Evolutionary conservation across 2,888 invertebrate species (phyloP).

Genomic region (Plebejus argus): DNA sequence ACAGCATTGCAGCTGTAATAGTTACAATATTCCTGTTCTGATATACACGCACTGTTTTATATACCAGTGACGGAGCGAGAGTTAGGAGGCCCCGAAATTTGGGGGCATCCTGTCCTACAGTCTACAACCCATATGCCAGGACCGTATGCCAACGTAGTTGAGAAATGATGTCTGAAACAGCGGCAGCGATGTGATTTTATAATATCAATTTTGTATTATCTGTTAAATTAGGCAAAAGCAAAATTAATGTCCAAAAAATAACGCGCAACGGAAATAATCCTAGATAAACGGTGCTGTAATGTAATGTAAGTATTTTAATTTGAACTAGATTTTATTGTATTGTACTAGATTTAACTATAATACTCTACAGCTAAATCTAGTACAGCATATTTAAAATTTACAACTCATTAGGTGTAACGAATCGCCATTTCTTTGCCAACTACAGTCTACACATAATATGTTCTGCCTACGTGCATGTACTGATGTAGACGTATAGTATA

Average conservation of each 20-base stretch:
- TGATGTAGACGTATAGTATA: background rate
- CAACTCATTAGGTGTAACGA: background rate
- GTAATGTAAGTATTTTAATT: too few relatives aligned
- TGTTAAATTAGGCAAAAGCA: too few relatives aligned
- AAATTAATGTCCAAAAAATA: too few relatives aligned
- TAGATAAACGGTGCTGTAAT: too few relatives aligned
- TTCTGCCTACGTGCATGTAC: background rate
- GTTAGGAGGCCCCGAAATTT: background rate
- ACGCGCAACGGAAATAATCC: too few relatives aligned
- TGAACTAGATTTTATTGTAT: too few relatives aligned
- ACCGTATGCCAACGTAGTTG: too few relatives aligned
- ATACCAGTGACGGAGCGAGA: background rate
- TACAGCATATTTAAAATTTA: background rate
- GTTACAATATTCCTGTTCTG: background rate
- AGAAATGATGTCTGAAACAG: too few relatives aligned
- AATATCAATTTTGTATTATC: too few relatives aligned
- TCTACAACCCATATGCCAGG: background rate
- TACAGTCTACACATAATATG: constrained; percentile 4
- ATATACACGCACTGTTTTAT: background rate
- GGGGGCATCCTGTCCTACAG: background rate
- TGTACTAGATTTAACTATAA: too few relatives aligned
- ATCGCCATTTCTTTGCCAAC: background rate
- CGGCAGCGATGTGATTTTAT: too few relatives aligned
- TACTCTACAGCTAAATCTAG: background rate
- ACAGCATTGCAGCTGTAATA: background rate